These are phyloP conservation scores for Chelidonichthys spinosus DNA, from an alignment of 2,797 vertebrate species.

Conservation along the genomic window DNA sequence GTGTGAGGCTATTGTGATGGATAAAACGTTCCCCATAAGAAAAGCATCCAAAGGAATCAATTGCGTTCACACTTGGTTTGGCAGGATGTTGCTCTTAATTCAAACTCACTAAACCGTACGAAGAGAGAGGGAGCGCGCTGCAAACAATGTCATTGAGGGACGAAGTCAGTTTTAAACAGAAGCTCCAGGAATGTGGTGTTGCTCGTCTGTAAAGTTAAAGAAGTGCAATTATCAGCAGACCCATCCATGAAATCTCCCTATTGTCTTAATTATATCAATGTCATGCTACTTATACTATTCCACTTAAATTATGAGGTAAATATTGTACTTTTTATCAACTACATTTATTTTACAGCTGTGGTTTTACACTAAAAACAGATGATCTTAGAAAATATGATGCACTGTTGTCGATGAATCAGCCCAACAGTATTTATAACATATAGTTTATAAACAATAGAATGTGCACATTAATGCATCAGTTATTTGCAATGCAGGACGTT, in stretches of 20 bases:
- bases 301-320: not conserved
- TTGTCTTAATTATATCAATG: not conserved
- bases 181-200: not conserved
- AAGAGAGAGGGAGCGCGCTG: not conserved
- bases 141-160: conserved; percentile 4
- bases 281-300: no score
- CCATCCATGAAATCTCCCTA: not conserved
- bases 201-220: not conserved
- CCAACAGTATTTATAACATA: no score
- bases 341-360: not conserved
- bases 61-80: conserved; percentile 7
- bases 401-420: no score
- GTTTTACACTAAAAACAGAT: no score
- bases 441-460: no score
- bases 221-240: not conserved
- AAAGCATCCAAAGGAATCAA: conserved; percentile 26
- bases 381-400: no score
- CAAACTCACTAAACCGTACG: conserved; percentile 15
- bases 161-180: not conserved
- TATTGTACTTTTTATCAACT: not conserved
- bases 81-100: conserved; percentile 25
- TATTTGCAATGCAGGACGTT: no score
- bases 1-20: not conserved
- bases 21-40: conserved; percentile 5
- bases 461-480: no score